phyloP scores from a whole-genome alignment of 2,797 vertebrate species.

The Dicrostonyx torquatus region DNA sequence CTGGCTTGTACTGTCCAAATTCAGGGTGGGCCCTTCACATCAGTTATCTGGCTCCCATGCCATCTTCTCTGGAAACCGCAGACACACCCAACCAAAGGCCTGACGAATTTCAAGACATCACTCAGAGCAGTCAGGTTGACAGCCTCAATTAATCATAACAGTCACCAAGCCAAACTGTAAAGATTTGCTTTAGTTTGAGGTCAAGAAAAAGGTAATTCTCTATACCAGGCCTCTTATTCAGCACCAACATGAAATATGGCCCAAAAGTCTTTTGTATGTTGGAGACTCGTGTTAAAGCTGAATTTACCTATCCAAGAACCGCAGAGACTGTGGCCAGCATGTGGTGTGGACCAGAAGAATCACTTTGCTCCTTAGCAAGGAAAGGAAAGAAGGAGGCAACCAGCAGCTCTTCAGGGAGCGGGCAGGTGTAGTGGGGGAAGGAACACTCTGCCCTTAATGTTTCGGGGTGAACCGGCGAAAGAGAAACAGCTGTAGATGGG shows the following conservation, averaged over 20 bases:
- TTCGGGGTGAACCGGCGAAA: background rate
- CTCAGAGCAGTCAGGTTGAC: background rate
- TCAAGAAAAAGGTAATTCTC: background rate
- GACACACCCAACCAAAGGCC: background rate
- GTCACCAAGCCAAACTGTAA: background rate
- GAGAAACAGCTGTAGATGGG: background rate
- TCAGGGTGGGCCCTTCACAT: background rate
- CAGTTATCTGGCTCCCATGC: background rate
- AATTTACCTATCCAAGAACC: background rate
- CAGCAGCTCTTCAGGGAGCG: background rate
- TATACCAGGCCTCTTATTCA: background rate
- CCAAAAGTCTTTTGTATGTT: conserved; percentile 4
- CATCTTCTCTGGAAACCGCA: background rate
- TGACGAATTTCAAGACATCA: background rate
- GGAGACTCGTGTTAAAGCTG: background rate
- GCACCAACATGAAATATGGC: background rate
- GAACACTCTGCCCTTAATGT: background rate
- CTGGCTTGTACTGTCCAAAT: background rate
- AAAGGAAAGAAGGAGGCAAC: background rate
- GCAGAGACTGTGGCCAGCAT: background rate
- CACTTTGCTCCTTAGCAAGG: background rate
- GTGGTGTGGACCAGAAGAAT: background rate
- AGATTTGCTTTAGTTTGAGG: background rate
- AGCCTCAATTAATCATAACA: background rate
- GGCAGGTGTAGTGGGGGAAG: background rate